These are phyloP conservation scores for Euspilapteryx auroguttella DNA, from an alignment of 2,888 invertebrate species.

Conservation along the genomic window DNA sequence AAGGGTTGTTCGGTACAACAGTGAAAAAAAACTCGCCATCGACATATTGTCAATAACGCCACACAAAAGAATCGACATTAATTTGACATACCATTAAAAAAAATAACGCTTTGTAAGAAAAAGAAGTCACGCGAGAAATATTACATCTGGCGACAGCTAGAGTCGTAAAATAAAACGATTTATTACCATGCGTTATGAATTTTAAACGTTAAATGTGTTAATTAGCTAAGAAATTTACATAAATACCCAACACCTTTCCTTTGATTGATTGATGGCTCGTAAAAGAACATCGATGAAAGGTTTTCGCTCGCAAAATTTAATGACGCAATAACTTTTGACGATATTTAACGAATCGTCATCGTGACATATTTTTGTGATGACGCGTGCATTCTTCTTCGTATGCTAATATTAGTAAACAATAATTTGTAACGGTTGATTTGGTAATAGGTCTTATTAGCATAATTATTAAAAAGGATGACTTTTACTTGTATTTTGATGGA, in stretches of 20 bases:
- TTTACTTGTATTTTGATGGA: slow-evolving; percentile 42
- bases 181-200: too few species aligned
- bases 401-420: slow-evolving; percentile 52
- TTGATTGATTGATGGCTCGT: slow-evolving; percentile 51
- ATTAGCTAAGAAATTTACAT: slow-evolving; percentile 37
- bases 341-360: too few species aligned
- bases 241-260: slow-evolving; percentile 18
- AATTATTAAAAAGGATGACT: slow-evolving; percentile 37
- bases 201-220: slow-evolving; percentile 51
- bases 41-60: slow-evolving; percentile 47
- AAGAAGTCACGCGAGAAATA: slow-evolving; percentile 43
- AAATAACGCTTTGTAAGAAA: slow-evolving; percentile 46
- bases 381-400: slow-evolving; percentile 39
- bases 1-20: slow-evolving; percentile 44
- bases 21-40: slow-evolving; percentile 31
- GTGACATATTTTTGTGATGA: too few species aligned
- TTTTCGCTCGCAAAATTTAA: slow-evolving; percentile 21
- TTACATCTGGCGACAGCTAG: too few species aligned
- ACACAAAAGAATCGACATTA: slow-evolving; percentile 48
- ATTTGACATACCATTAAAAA: slow-evolving; percentile 58
- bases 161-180: too few species aligned
- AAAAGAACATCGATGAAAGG: slow-evolving; percentile 22
- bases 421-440: slow-evolving; percentile 61
- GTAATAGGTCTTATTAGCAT: slow-evolving; percentile 45
- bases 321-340: slow-evolving; percentile 25